Evolutionary conservation across 2,888 invertebrate species (phyloP).

Genomic region (Sarcophaga subvicina): DNA sequence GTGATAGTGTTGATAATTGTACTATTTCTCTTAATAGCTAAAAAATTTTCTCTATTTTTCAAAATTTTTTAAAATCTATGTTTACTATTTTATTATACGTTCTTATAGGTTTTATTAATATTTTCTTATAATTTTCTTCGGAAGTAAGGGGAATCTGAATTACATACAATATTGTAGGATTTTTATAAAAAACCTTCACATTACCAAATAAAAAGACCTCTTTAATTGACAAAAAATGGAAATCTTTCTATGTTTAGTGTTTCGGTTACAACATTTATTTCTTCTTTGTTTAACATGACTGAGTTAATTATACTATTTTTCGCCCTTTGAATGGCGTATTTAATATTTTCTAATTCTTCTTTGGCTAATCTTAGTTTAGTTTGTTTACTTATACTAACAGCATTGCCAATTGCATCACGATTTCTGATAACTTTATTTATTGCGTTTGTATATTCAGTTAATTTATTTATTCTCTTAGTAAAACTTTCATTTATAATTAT

Average conservation of each 20-base stretch:
- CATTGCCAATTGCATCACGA: too few relatives aligned
- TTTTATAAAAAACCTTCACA: conserved; percentile 22
- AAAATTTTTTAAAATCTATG: too few relatives aligned
- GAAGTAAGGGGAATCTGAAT: conserved; percentile 32
- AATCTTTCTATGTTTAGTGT: conserved; percentile 18
- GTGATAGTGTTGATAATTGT: conserved; percentile 24
- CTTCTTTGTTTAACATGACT: too few relatives aligned
- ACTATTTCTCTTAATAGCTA: conserved; percentile 11
- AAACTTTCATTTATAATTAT: conserved; percentile 1
- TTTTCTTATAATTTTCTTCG: conserved; percentile 28
- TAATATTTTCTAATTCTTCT: too few relatives aligned
- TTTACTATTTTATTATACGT: background rate
- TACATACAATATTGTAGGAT: background rate
- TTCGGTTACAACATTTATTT: conserved; percentile 17
- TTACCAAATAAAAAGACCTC: conserved; percentile 12
- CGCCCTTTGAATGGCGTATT: too few relatives aligned
- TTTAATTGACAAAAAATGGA: conserved; percentile 26
- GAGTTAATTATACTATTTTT: too few relatives aligned
- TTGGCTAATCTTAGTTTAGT: too few relatives aligned
- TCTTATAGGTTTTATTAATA: conserved; percentile 27
- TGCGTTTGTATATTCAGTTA: too few relatives aligned
- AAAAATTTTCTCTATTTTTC: too few relatives aligned
- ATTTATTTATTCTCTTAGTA: background rate
- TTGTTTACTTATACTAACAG: too few relatives aligned
- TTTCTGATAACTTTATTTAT: too few relatives aligned